These are phyloP conservation scores for Acridotheres tristis DNA, from an alignment of 2,797 vertebrate genomes.

Conservation along the genomic window DNA sequence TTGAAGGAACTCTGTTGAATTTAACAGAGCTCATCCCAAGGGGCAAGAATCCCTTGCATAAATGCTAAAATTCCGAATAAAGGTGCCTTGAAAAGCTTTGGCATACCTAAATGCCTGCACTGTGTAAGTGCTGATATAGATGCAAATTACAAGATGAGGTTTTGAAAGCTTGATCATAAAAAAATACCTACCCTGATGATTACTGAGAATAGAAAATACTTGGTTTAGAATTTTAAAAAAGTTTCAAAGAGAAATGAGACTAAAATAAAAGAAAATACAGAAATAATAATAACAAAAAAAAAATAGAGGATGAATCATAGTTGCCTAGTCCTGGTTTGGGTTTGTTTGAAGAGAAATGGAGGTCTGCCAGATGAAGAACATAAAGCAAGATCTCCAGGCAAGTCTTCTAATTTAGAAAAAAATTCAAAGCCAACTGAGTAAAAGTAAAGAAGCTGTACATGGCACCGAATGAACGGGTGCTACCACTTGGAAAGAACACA, in stretches of 20 bases:
- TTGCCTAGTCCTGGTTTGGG: not conserved
- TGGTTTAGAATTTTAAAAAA: not conserved
- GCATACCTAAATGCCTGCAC: not conserved
- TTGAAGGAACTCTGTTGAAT: not conserved
- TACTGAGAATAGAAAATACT: not conserved
- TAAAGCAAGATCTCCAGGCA: not conserved
- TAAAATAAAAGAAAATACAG: not conserved
- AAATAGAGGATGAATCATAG: not conserved
- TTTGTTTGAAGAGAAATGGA: slow-evolving; percentile 8
- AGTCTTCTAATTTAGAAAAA: slow-evolving; percentile 1
- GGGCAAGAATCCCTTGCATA: not conserved
- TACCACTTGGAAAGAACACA: slow-evolving; percentile 17
- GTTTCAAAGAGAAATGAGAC: not conserved
- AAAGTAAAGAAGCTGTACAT: not conserved
- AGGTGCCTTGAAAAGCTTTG: not conserved
- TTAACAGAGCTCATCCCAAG: not conserved
- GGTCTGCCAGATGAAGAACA: not conserved
- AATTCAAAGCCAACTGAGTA: not conserved
- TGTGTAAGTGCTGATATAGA: not conserved
- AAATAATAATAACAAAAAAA: not conserved
- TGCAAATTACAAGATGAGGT: not conserved
- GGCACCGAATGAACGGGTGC: not conserved
- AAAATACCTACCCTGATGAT: not conserved
- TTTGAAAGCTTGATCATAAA: not conserved
- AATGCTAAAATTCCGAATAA: slow-evolving; percentile 24